phyloP scores from a whole-genome alignment of 2,888 invertebrate genomes.

The Platycnemis pennipes region DNA sequence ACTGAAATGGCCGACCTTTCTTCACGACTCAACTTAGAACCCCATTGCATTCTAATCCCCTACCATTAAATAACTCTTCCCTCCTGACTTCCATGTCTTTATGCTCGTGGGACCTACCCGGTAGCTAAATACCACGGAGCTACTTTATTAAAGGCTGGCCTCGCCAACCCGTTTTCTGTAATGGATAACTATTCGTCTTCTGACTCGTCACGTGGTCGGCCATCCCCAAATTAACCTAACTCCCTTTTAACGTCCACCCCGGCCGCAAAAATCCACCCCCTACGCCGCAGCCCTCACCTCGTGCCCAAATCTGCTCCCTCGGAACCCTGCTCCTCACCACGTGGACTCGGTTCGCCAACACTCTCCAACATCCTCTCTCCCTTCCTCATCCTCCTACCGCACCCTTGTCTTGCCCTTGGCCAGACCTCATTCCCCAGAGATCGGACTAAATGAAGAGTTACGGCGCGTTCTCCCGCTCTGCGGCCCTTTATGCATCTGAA shows the following conservation, averaged over 20 bases:
- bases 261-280: not conserved
- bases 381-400: not conserved
- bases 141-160: not conserved
- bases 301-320: not conserved
- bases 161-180: not conserved
- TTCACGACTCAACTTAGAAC: too few species aligned
- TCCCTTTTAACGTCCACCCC: not conserved
- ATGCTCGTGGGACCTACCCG: too few species aligned
- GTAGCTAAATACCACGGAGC: too few species aligned
- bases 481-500: not conserved
- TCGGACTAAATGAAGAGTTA: conserved; percentile 5
- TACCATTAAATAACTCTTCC: too few species aligned
- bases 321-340: not conserved
- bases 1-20: too few species aligned
- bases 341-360: not conserved
- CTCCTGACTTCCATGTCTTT: too few species aligned
- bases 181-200: not conserved
- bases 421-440: not conserved
- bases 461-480: not conserved
- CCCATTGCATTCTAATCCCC: too few species aligned
- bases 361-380: not conserved
- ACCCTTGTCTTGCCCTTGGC: not conserved
- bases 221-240: not conserved
- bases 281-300: not conserved
- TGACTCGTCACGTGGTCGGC: not conserved